These are phyloP conservation scores for Lamprotornis superbus DNA, from an alignment of 2,113 vertebrate species.

Conservation along the genomic window DNA sequence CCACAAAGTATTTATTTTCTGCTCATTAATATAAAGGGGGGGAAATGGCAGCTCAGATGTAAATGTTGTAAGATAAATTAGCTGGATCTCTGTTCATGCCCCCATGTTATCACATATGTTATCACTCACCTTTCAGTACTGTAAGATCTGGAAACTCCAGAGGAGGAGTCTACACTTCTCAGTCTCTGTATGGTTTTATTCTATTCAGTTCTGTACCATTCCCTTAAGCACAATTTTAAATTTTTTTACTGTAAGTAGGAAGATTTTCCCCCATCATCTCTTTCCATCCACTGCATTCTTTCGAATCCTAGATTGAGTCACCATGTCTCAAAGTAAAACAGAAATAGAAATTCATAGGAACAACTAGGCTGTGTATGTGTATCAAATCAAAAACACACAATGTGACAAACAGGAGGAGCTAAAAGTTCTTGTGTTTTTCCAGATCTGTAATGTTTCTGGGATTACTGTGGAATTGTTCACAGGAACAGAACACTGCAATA, in stretches of 20 bases:
- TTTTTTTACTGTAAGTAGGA: not conserved
- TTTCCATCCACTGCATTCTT: not conserved
- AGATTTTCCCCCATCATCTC: not conserved
- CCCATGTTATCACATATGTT: not conserved
- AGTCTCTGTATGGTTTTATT: not conserved
- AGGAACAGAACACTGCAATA: not conserved
- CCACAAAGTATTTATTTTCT: not conserved
- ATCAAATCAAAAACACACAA: not conserved
- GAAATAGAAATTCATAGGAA: not conserved
- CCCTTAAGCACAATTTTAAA: rapidly evolving
- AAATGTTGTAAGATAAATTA: not conserved
- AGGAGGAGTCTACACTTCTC: not conserved
- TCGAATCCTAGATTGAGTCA: not conserved
- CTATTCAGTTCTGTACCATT: not conserved
- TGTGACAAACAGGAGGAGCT: not conserved
- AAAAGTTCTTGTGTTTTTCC: not conserved
- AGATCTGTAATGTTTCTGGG: not conserved
- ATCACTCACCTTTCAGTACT: not conserved
- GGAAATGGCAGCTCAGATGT: not conserved
- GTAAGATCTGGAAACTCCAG: not conserved
- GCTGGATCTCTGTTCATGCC: not conserved
- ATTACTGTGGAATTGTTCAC: not conserved
- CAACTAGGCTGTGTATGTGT: rapidly evolving
- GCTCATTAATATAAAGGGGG: not conserved
- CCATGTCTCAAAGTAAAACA: not conserved